Percentiles rank a stretch among this genome's conserved stretches.
These are phyloP conservation scores for Andrena chrysosceles DNA, from an alignment of 2,888 invertebrate genomes.

Conservation along the genomic window DNA sequence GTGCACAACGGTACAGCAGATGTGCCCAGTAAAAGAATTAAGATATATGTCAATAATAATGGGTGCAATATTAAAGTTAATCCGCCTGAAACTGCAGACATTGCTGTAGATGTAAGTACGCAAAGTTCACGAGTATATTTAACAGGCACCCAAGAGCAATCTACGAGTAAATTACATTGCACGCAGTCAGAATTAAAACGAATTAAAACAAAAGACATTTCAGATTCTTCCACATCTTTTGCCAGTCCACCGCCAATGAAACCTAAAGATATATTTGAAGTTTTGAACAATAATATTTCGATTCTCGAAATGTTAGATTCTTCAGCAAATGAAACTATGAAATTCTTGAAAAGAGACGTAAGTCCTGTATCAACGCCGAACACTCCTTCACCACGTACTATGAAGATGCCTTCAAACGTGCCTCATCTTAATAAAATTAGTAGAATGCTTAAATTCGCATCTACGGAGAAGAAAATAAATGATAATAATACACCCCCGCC, in stretches of 20 bases:
- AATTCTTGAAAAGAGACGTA: constrained; percentile 65
- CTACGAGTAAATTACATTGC: constrained; percentile 62
- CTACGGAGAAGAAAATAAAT: constrained; percentile 37
- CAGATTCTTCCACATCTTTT: constrained; percentile 82
- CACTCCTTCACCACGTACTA: constrained; percentile 81
- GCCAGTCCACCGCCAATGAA: constrained; percentile 78
- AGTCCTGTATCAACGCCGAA: constrained; percentile 83
- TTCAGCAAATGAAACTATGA: constrained; percentile 71
- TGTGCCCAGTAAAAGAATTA: constrained; percentile 46
- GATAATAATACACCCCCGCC: constrained; percentile 31
- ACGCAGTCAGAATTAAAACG: constrained; percentile 64
- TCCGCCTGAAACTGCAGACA: constrained; percentile 46
- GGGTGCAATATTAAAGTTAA: constrained; percentile 64
- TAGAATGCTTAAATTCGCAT: constrained; percentile 64
- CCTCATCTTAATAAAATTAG: constrained; percentile 70
- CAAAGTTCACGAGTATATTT: constrained; percentile 75
- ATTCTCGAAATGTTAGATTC: constrained; percentile 81
- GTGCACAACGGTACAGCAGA: constrained; percentile 6
- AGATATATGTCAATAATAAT: constrained; percentile 56
- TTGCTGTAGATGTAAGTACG: constrained; percentile 75
- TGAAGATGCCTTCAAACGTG: constrained; percentile 80
- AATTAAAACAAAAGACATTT: constrained; percentile 74
- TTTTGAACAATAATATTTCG: constrained; percentile 72
- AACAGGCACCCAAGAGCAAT: constrained; percentile 53
- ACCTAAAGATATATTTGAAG: constrained; percentile 61